phyloP scores from a whole-genome alignment of 1,140 invertebrate genomes.

The Euura saliciscinereae region DNA sequence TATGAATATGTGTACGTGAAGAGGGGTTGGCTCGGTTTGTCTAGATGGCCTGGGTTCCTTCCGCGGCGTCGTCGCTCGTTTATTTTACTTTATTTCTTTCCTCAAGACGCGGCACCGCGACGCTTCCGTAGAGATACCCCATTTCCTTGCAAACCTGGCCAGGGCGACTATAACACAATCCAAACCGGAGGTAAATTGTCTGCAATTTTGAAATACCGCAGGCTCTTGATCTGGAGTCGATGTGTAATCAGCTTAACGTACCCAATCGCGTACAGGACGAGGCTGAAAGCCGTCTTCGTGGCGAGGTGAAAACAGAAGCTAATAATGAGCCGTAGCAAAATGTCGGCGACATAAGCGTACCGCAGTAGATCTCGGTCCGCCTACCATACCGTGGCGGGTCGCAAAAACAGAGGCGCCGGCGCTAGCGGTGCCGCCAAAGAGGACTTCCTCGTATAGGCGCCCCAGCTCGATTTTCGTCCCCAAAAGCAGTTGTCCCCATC shows the following conservation, averaged over 20 bases:
- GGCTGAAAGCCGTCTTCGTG: background rate
- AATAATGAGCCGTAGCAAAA: background rate
- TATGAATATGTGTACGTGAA: background rate
- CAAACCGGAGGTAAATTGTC: background rate
- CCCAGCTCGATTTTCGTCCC: background rate
- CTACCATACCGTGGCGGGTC: conserved; percentile 13
- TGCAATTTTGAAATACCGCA: no score
- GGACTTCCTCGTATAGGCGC: conserved; percentile 35
- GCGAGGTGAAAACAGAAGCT: conserved; percentile 15
- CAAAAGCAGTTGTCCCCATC: background rate
- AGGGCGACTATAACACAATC: background rate
- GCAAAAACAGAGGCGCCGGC: conserved; percentile 49
- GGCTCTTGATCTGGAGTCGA: background rate
- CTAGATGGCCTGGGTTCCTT: background rate
- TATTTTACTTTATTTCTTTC: background rate
- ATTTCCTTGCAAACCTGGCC: background rate
- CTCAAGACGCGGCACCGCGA: conserved; percentile 3
- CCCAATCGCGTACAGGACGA: background rate
- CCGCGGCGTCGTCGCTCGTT: background rate
- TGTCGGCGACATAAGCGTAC: background rate
- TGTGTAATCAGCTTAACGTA: no score
- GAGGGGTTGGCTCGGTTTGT: background rate
- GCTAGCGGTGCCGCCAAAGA: conserved; percentile 42
- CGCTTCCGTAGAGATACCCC: background rate
- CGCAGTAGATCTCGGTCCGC: background rate